phyloP scores from a whole-genome alignment of 2,113 vertebrate genomes.

The Pseudorectes ferrugineus region DNA sequence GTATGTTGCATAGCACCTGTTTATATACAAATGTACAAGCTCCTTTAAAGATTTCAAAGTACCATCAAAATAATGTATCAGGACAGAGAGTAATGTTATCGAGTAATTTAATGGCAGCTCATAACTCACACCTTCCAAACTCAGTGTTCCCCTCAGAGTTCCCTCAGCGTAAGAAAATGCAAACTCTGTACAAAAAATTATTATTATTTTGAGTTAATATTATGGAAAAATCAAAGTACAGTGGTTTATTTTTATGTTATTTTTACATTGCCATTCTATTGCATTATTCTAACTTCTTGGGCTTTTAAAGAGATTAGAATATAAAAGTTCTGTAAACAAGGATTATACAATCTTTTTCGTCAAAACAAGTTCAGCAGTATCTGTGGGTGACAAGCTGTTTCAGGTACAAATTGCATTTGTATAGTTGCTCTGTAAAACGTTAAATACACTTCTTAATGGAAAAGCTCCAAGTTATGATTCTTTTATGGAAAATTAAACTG shows the following conservation, averaged over 20 bases:
- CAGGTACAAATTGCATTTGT: neutral
- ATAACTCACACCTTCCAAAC: neutral
- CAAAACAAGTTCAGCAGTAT: neutral
- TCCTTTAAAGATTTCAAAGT: neutral
- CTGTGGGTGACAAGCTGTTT: neutral
- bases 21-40: neutral
- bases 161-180: neutral
- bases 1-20: neutral
- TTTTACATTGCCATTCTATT: neutral
- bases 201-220: neutral
- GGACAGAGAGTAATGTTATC: neutral
- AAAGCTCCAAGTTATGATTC: neutral
- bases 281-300: neutral
- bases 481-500: neutral
- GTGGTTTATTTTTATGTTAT: neutral
- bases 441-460: neutral
- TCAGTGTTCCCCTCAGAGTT: neutral
- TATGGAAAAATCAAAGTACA: neutral
- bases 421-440: neutral
- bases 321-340: neutral
- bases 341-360: neutral
- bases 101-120: neutral
- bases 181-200: neutral
- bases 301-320: neutral
- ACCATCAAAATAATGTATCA: neutral